Evolutionary conservation across 2,113 vertebrate species (phyloP), one percentile per base, ranked within the genome.

Genomic region (Anolis carolinensis): DNA sequence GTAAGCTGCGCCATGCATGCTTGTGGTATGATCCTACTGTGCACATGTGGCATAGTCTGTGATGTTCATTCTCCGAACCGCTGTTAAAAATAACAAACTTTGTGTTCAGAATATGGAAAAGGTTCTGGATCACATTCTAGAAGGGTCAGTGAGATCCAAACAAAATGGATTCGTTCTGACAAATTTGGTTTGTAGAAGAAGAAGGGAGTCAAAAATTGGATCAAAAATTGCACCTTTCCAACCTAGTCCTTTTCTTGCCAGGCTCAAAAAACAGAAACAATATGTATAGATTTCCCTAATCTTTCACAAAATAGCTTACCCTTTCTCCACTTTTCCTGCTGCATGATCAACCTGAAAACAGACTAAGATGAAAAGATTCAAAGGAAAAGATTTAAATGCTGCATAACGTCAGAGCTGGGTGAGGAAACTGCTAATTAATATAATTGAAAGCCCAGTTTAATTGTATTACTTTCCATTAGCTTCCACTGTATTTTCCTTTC

Each of bases 391-490:
- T 88, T 89, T 92, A 95, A 93, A 93, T 91, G 92, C 48, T 13
- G 30, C 52, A 89, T 88, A 81, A 87, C 81, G 91, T 89, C 91
- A 44, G 87, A 92, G 90, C 92, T 90, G 92, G 89, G 52, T 90
- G 90, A 94, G 95, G 95, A 96, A 95, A 93, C 90, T 89, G 94
- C 89, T 92, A 93, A 95, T 95, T 96, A 95, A 96, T 96, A 96
- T 94, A 97, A 97, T 97, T 96, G 96, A 96, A 97, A 96, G 92
- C 88, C 91, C 59, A 1, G 83, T 96, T 96, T 96, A 96, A 96
- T 96, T 96, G 93, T 87, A 94, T 96, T 96, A 92, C 93, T 82
- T 95, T 95, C 94, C 95, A 96, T 96, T 96, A 95, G 95, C 93
- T 95, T 93, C 86, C 92, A 87, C 82, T 93, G 91, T 91, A 79